Conservation (phyloP, 2,797 vertebrate species). For the Masticophis lateralis region DNA sequence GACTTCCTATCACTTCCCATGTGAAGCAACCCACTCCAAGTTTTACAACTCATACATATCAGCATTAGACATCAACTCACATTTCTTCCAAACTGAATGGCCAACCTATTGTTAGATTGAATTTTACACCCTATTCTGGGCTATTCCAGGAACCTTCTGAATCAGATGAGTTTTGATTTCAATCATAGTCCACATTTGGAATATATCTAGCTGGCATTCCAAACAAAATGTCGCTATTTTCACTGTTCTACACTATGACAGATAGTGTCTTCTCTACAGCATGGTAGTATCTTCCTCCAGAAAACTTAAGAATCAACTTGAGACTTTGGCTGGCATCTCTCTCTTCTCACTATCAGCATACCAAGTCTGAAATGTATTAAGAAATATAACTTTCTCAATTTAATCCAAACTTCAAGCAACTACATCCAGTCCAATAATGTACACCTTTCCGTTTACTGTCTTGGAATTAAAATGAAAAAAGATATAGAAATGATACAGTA, state of each 20-base stretch:
- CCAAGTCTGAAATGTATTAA: too few species aligned
- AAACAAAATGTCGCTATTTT: background rate
- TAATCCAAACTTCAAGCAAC: too few species aligned
- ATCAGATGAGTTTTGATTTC: background rate
- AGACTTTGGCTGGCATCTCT: too few species aligned
- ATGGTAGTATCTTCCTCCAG: too few species aligned
- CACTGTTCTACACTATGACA: background rate
- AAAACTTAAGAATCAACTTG: too few species aligned
- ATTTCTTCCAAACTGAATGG: background rate
- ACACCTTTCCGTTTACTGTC: too few species aligned
- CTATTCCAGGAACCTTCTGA: background rate
- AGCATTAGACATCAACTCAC: background rate
- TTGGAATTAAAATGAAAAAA: too few species aligned
- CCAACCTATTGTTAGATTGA: background rate
- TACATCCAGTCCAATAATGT: too few species aligned
- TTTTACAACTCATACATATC: background rate
- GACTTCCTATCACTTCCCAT: background rate
- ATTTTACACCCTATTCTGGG: background rate
- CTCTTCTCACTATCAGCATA: too few species aligned
- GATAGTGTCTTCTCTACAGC: background rate
- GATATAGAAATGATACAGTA: too few species aligned
- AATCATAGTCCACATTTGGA: background rate
- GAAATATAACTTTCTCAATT: too few species aligned
- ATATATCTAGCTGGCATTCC: background rate
- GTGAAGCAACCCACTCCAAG: background rate